Conservation (phyloP, 1,140 invertebrate genomes). For the Parasteatoda tepidariorum region DNA sequence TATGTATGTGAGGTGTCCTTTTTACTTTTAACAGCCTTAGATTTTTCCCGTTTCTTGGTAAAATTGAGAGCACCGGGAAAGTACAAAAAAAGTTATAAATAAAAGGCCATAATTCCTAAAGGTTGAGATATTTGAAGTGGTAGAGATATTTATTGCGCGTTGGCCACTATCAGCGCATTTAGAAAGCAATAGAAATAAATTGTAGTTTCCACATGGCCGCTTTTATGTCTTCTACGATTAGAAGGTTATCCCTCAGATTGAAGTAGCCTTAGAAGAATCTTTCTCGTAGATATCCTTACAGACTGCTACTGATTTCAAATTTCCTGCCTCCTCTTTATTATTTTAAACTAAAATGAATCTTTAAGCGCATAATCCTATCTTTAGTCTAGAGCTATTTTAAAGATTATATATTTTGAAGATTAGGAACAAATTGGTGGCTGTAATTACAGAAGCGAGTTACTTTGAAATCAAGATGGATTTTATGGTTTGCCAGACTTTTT, state of each 20-base stretch:
- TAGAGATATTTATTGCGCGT: constrained; percentile 31
- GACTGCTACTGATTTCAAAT: neutral
- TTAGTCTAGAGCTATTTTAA: too few relatives aligned
- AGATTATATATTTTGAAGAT: too few relatives aligned
- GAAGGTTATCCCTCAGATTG: neutral
- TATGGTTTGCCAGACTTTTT: too few relatives aligned
- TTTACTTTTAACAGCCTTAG: neutral
- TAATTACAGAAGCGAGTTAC: too few relatives aligned
- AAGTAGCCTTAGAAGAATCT: neutral
- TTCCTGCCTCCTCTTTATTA: neutral
- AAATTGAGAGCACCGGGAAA: neutral
- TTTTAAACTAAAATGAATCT: too few relatives aligned
- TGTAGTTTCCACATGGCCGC: constrained; percentile 38
- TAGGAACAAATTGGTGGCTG: too few relatives aligned
- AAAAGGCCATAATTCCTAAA: neutral
- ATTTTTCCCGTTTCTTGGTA: neutral
- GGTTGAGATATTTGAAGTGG: neutral
- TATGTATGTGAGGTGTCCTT: too few relatives aligned
- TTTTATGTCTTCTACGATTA: constrained; percentile 30
- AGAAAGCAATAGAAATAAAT: constrained; percentile 55
- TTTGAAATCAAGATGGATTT: too few relatives aligned
- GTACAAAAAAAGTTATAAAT: neutral
- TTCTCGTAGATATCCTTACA: neutral
- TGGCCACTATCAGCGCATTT: constrained; percentile 37
- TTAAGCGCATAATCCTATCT: too few relatives aligned